phyloP scores from a whole-genome alignment of 2,113 vertebrate genomes.

The Miniopterus natalensis region DNA sequence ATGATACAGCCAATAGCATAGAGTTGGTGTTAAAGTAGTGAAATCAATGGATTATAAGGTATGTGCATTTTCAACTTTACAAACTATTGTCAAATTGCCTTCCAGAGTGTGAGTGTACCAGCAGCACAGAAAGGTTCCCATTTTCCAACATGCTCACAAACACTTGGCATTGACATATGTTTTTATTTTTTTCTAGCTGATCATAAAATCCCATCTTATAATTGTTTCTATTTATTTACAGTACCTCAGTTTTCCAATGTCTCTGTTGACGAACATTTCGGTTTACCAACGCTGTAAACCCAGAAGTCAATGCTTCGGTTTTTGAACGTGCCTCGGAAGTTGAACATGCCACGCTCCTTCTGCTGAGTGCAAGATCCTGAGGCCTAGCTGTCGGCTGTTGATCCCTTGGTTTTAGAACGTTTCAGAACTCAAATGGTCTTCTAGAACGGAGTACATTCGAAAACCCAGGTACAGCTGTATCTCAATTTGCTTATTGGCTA shows the following conservation, averaged over 20 bases:
- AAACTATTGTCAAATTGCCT: background rate
- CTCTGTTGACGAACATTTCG: too few species aligned
- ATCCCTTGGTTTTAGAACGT: too few species aligned
- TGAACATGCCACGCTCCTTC: too few species aligned
- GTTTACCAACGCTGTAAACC: too few species aligned
- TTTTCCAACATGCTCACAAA: background rate
- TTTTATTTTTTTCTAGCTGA: conserved; percentile 34
- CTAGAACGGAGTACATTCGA: too few species aligned
- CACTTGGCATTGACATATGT: background rate
- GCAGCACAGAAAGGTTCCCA: background rate
- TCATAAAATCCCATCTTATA: conserved; percentile 43
- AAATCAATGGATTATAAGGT: background rate
- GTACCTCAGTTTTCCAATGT: too few species aligned
- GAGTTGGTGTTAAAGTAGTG: background rate
- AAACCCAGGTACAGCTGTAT: background rate
- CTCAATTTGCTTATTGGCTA: background rate
- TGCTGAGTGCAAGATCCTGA: too few species aligned
- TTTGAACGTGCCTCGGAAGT: too few species aligned
- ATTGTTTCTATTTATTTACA: conserved; percentile 15
- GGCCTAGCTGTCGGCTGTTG: too few species aligned
- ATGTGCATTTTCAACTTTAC: background rate
- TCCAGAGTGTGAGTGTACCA: background rate
- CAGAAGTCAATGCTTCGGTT: too few species aligned
- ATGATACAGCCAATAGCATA: background rate
- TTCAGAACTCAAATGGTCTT: too few species aligned